Conservation (phyloP, 2,888 invertebrate genomes). For the Drosophila infuscata region DNA sequence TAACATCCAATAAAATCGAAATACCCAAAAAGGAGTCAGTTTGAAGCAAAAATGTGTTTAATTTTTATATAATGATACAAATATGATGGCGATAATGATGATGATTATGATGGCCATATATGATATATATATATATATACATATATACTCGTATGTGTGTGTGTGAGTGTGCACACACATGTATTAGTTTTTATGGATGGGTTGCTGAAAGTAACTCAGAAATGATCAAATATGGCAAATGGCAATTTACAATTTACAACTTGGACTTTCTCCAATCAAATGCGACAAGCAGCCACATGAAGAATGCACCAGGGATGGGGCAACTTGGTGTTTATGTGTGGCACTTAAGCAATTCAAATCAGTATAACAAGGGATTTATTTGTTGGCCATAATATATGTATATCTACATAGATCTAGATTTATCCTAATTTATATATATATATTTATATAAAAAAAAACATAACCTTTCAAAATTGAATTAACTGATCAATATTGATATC, state of each 20-base stretch:
- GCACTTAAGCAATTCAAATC: background rate
- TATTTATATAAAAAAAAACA: background rate
- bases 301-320: conserved; percentile 44
- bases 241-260: conserved; percentile 46
- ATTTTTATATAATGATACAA: conserved; percentile 25
- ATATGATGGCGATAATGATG: conserved; percentile 19
- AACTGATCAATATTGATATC: background rate
- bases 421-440: background rate
- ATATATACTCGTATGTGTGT: too few species aligned
- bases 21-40: background rate
- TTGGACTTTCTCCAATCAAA: conserved; percentile 66
- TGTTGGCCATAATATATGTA: background rate
- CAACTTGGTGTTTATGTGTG: background rate
- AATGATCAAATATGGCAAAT: conserved; percentile 55
- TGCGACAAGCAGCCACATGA: conserved; percentile 14
- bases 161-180: too few species aligned
- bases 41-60: conserved; percentile 7
- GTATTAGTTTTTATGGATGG: conserved; percentile 40
- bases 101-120: conserved; percentile 22
- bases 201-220: conserved; percentile 25
- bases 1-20: background rate
- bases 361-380: background rate
- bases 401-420: background rate
- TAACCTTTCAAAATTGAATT: background rate
- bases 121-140: conserved; percentile 5